Evolutionary conservation across 2,797 vertebrate genomes (phyloP), one percentile per base, ranked within the genome.

Genomic region (Sus cebifrons): DNA sequence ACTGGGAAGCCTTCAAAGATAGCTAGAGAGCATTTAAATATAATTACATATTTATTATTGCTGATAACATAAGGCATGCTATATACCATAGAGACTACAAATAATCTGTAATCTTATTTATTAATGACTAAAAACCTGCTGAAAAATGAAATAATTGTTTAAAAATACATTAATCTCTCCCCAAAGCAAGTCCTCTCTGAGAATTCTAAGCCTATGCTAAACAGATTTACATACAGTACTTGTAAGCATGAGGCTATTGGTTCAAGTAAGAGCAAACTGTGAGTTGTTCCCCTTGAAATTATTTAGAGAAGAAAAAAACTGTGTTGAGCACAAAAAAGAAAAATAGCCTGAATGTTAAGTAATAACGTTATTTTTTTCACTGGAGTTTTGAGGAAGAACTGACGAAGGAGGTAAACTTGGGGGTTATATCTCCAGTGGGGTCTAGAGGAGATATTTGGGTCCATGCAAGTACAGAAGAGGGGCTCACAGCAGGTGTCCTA

Each of bases 31-130:
- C 5, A 52, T 73, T 84, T 89, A 89, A 78, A 77, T 84, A 70
- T 84, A 93, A 88, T 83, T 54, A 36, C 11, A 14, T 91, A 56
- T 49, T 64, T 77, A n/a, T 64, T 90, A 81, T 74, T 90, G 32
- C 54, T 95, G 23, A 74, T 32, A 79, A 75, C 23, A 60, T 21
- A 65, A 49, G 64, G 8, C 71, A 5, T 71, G 16, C 9, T 54
- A 40, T 78, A 86, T 58, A 16, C 18, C 7, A 49, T 29, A 70
- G 15, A 81, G n/a, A 77, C 83, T 56, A 78, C 23, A 94, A 65
- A 87, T 60, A 58, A n/a, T 81, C 11, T 91, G 3, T 71, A 62
- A 29, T 85, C 3, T 71, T 70, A 27, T 84, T 77, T 83, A 78
- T 60, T 62, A 44, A 67, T 90, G 32, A 67, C 27, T 62, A 29